Percentiles rank a stretch among this genome's conserved stretches.
phyloP scores from a whole-genome alignment of 1,140 invertebrate species.

The Brachionus manjavacas region DNA sequence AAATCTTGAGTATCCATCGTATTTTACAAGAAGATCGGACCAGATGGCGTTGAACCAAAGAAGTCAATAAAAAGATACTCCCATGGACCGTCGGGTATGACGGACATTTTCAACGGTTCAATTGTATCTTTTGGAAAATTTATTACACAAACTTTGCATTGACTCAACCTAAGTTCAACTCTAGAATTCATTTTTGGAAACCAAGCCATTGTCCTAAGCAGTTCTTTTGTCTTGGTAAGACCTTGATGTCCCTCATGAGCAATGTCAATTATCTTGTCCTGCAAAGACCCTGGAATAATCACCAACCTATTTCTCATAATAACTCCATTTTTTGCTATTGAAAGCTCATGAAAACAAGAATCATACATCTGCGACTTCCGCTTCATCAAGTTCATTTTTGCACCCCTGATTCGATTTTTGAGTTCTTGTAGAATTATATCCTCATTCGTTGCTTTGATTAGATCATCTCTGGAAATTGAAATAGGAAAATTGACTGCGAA shows the following conservation, averaged over 20 bases:
- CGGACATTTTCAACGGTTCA: conserved; percentile 46
- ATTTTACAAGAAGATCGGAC: conserved; percentile 47
- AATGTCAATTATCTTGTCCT: conserved; percentile 7
- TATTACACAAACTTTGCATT: conserved; percentile 45
- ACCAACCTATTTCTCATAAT: neutral
- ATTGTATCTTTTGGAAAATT: conserved; percentile 40
- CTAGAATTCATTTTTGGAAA: conserved; percentile 44
- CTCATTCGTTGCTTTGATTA: neutral
- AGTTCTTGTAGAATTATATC: neutral
- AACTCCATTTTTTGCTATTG: neutral
- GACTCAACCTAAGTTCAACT: conserved; percentile 42
- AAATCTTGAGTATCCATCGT: conserved; percentile 49
- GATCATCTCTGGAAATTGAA: neutral
- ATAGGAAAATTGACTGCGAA: neutral
- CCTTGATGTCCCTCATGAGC: conserved; percentile 45
- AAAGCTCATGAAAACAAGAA: neutral
- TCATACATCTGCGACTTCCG: neutral
- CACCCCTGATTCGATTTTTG: neutral
- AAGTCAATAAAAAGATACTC: conserved; percentile 48
- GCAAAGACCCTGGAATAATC: neutral
- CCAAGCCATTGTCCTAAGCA: conserved; percentile 45
- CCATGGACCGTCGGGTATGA: conserved; percentile 45
- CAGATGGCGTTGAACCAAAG: conserved; percentile 47
- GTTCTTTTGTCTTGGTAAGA: conserved; percentile 45
- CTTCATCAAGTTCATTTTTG: neutral